Percentiles rank a stretch among this genome's conserved stretches.
These are phyloP conservation scores for Nebria brevicollis DNA, from an alignment of 2,888 invertebrate genomes.

Conservation along the genomic window DNA sequence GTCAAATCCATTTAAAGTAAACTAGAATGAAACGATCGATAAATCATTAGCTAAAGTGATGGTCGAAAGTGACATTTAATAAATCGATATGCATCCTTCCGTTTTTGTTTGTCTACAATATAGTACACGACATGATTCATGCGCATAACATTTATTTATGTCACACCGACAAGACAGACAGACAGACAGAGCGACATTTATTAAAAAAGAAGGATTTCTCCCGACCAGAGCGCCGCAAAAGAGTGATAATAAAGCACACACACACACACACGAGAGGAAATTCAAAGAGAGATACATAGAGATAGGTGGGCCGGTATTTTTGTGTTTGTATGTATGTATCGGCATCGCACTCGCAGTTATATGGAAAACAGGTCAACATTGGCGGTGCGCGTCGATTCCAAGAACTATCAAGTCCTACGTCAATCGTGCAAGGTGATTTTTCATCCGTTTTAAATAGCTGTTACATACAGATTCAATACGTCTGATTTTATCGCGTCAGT, in stretches of 20 bases:
- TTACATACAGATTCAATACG: slow-evolving; percentile 33
- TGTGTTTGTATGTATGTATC: slow-evolving; percentile 8
- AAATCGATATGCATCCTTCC: background rate
- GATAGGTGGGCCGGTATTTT: slow-evolving; percentile 16
- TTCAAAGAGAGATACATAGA: background rate
- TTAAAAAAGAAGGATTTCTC: background rate
- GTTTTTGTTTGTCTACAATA: background rate
- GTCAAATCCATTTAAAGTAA: slow-evolving; percentile 1
- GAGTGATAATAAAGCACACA: background rate
- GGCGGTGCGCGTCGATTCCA: slow-evolving; percentile 49
- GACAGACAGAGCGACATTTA: background rate
- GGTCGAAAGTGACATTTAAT: slow-evolving; percentile 1
- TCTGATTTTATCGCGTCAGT: slow-evolving; percentile 27
- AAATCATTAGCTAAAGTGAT: background rate
- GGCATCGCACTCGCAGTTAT: slow-evolving; percentile 8
- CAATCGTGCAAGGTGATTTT: slow-evolving; percentile 47
- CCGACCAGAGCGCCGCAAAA: background rate
- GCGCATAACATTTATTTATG: slow-evolving; percentile 11
- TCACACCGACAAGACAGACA: background rate
- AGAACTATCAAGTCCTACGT: slow-evolving; percentile 51
- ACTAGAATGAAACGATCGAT: background rate
- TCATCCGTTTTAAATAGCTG: slow-evolving; percentile 34
- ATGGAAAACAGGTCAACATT: slow-evolving; percentile 44
- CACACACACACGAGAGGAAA: background rate
- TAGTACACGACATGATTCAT: slow-evolving; percentile 18